These are phyloP conservation scores for Anguilla megastoma DNA, from an alignment of 2,797 vertebrate genomes.

Conservation along the genomic window DNA sequence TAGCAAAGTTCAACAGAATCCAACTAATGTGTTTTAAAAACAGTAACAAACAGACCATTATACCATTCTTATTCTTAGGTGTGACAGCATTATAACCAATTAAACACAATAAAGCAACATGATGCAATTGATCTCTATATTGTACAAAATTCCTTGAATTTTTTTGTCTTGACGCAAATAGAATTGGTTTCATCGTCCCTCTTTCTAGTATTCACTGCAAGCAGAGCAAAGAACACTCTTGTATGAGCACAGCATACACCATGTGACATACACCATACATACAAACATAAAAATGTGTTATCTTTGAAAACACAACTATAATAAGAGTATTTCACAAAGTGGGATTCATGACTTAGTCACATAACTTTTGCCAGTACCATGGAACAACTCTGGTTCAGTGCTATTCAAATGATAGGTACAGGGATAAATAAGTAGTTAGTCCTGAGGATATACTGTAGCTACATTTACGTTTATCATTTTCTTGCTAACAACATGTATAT, in stretches of 20 bases:
- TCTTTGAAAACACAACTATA: neutral
- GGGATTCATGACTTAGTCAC: neutral
- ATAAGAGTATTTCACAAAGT: neutral
- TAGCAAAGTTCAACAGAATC: slow-evolving; percentile 31
- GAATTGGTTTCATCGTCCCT: slow-evolving; percentile 4
- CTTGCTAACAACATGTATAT: too few relatives aligned
- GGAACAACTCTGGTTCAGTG: neutral
- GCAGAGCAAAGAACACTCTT: neutral
- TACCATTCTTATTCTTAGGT: slow-evolving; percentile 48
- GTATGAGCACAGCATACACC: neutral
- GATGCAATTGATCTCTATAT: slow-evolving; percentile 39
- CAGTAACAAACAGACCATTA: slow-evolving; percentile 35
- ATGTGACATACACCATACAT: neutral
- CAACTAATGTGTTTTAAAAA: slow-evolving; percentile 22
- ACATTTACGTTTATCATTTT: too few relatives aligned
- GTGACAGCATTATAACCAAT: slow-evolving; percentile 39
- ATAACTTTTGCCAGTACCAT: too few relatives aligned
- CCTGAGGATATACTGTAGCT: too few relatives aligned
- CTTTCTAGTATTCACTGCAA: neutral
- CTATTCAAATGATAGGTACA: too few relatives aligned
- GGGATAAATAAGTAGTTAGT: too few relatives aligned
- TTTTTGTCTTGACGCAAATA: slow-evolving; percentile 6
- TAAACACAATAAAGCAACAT: slow-evolving; percentile 59
- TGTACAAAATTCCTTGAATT: slow-evolving; percentile 25
- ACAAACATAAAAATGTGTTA: too few relatives aligned